phyloP scores from a whole-genome alignment of 2,888 invertebrate species.

The Eumacrocentrus americanus region DNA sequence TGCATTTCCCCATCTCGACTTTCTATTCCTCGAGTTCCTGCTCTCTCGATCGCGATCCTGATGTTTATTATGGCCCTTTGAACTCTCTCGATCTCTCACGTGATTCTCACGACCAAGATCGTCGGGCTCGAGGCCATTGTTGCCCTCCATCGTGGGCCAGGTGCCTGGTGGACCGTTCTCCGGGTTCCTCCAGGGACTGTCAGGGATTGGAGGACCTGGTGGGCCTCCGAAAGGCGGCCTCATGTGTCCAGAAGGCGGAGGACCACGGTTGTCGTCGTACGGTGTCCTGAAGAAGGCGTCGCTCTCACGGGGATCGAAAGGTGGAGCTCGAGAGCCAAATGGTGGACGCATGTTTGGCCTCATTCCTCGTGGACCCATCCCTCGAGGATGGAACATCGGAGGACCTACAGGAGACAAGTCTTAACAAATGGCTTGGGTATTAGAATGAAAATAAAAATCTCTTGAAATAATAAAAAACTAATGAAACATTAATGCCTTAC shows the following conservation, averaged over 20 bases:
- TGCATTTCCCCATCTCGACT: slow-evolving; percentile 46
- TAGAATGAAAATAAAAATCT: not conserved
- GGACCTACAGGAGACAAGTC: slow-evolving; percentile 47
- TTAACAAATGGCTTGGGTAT: not conserved
- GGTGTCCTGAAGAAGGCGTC: slow-evolving; percentile 53
- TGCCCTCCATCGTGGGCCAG: slow-evolving; percentile 41
- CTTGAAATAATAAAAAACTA: not conserved
- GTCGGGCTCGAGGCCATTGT: slow-evolving; percentile 38
- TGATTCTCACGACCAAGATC: slow-evolving; percentile 34
- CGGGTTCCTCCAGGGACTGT: slow-evolving; percentile 48
- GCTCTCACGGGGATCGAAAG: slow-evolving; percentile 51
- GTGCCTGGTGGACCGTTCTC: slow-evolving; percentile 45
- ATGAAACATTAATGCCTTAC: slow-evolving; percentile 40
- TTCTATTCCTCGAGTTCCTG: slow-evolving; percentile 44
- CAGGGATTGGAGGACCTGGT: slow-evolving; percentile 38
- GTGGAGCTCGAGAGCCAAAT: slow-evolving; percentile 53
- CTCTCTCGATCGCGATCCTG: slow-evolving; percentile 27
- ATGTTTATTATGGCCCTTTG: slow-evolving; percentile 29
- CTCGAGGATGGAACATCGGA: slow-evolving; percentile 59
- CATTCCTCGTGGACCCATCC: slow-evolving; percentile 58
- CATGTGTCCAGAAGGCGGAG: slow-evolving; percentile 37
- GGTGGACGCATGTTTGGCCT: slow-evolving; percentile 56
- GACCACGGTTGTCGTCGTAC: slow-evolving; percentile 52
- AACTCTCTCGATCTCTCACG: slow-evolving; percentile 37
- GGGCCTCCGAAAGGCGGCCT: slow-evolving; percentile 36